These are phyloP conservation scores for Catalaphyllia jardinei DNA, from an alignment of 64 coral and sea anemone species.

Conservation along the genomic window DNA sequence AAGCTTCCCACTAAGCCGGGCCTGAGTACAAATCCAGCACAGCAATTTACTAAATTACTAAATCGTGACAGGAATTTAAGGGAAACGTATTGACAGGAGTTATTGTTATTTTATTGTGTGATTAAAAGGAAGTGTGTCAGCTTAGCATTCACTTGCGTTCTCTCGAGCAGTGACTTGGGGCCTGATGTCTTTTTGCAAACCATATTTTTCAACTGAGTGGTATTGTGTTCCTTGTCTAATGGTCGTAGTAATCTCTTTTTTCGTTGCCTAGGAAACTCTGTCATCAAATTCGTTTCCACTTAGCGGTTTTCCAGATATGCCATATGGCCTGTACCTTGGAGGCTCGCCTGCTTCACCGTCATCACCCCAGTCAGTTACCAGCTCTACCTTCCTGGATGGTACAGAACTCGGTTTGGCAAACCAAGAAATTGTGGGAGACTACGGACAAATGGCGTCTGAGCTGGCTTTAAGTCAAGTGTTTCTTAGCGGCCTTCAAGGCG, in stretches of 20 bases:
- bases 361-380: slow-evolving; percentile 39
- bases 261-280: slow-evolving; percentile 49
- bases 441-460: slow-evolving; percentile 16
- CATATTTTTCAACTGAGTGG: too few species aligned
- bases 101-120: neutral
- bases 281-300: slow-evolving; percentile 40
- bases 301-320: slow-evolving; percentile 24
- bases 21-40: neutral
- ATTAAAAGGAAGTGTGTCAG: too few species aligned
- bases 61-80: too few species aligned
- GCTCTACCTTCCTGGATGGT: slow-evolving; percentile 12
- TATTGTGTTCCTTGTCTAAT: slow-evolving; percentile 30
- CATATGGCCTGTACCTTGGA: slow-evolving; percentile 18
- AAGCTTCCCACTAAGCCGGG: too few species aligned
- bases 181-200: too few species aligned
- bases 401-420: slow-evolving; percentile 42
- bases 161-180: too few species aligned
- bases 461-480: slow-evolving; percentile 33
- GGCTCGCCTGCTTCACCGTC: slow-evolving; percentile 33
- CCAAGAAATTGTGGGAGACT: slow-evolving; percentile 41
- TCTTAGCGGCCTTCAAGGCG: slow-evolving; percentile 34
- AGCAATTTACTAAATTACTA: neutral
- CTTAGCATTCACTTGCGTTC: too few species aligned
- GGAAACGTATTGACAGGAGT: too few species aligned
- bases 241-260: slow-evolving; percentile 40